Percentiles rank a stretch among this genome's conserved stretches.
phyloP scores from a whole-genome alignment of 2,797 vertebrate species.

The Dermochelys coriacea region DNA sequence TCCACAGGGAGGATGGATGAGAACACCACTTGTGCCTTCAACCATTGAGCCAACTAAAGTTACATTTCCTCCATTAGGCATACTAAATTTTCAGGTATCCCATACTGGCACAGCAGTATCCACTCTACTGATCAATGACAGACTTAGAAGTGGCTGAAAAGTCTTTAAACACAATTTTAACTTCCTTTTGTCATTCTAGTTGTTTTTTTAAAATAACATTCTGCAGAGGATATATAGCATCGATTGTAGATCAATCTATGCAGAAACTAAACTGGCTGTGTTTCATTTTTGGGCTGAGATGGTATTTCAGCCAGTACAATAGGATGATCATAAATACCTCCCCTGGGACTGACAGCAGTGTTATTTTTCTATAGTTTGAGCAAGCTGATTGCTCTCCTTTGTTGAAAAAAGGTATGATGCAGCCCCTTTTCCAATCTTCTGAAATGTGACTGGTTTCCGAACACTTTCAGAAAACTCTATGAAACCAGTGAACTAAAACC shows the following conservation, averaged over 20 bases:
- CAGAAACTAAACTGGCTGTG: neutral
- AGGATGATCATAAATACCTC: neutral
- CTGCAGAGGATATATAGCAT: too few species aligned
- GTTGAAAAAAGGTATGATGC: neutral
- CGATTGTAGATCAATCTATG: neutral
- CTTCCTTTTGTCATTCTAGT: neutral
- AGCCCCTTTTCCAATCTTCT: neutral
- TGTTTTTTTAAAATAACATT: neutral
- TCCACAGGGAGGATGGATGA: too few species aligned
- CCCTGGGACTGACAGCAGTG: neutral
- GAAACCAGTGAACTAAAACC: neutral
- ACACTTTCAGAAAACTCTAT: neutral
- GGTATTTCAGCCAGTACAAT: neutral
- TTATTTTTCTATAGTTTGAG: neutral
- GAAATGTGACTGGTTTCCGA: neutral
- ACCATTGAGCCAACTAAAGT: neutral
- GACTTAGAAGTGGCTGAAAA: neutral
- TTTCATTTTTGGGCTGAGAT: neutral
- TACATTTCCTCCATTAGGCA: neutral
- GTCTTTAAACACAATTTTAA: neutral
- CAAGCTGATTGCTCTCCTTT: neutral
- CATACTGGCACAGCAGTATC: neutral
- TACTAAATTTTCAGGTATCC: neutral
- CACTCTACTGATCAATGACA: neutral
- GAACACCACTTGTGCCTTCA: neutral